Base-by-base conservation (phyloP, 2,888 invertebrate genomes). In the Dexiosoma caninum region DNA sequence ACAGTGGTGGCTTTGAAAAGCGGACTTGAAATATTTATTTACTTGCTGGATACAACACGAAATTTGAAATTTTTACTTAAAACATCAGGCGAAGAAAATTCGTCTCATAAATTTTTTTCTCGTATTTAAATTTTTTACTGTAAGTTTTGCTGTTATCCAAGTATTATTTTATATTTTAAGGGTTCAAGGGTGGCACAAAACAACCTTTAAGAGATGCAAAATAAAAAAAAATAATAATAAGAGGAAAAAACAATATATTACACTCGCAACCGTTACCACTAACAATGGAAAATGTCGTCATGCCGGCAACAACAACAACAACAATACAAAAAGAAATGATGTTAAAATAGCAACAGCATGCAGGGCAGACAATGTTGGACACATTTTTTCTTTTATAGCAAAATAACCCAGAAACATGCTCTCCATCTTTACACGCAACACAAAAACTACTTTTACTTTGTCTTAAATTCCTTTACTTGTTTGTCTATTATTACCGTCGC, bases 161-260 rank as follows among this genome's bases (percentile, higher is more conserved):
- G n/a, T n/a, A n/a, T n/a, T n/a, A n/a, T n/a, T n/a, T n/a, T n/a
- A n/a, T n/a, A n/a, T n/a, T n/a, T n/a, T n/a, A n/a, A n/a, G n/a
- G 6, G 27, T 6, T 57, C 40, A 53, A 53, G 32, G 27, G 37
- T 53, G 16, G 6, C 42, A 16, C 32, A 9, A 14, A 30, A 14
- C 27, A 51, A 27, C 14, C 2, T 55, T n/a, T 76, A 40, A 62
- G 27, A 67, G 69, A 76, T 67, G 49, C 62, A 69, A 69, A 80
- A 72, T 55, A 53, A 42, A 53, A 53, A n/a, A 27, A 72, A 75
- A 64, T 66, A 59, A 80, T 53, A 23, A 16, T 16, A 55, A 27
- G 64, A n/a, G 12, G 32, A 8, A 2, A 12, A n/a, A 12, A 21
- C 2, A 7, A 2, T n/a, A n/a, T n/a, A n/a, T n/a, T n/a, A 21